Conservation (phyloP, 2,888 invertebrate genomes). For the Odontomyia ornata region DNA sequence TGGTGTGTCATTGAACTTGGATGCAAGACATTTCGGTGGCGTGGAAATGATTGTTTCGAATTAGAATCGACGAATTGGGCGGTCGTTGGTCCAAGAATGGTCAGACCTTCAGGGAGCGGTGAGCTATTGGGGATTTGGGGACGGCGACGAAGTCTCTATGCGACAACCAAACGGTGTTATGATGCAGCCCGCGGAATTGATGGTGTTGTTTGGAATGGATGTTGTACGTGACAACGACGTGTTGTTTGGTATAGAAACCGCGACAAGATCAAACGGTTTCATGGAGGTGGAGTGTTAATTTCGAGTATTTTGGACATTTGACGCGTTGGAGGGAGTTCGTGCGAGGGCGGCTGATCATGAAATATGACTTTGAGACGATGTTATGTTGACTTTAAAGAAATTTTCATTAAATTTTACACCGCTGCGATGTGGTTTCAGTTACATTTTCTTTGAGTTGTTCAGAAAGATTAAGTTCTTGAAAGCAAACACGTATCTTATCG, state of each 20-base stretch:
- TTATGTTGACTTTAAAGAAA: too few species aligned
- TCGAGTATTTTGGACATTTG: neutral
- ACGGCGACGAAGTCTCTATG: too few species aligned
- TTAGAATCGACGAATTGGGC: conserved; percentile 5
- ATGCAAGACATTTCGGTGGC: neutral
- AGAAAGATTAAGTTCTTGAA: too few species aligned
- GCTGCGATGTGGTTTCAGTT: too few species aligned
- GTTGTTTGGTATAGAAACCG: neutral
- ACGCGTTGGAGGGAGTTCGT: neutral
- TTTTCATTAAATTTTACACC: too few species aligned
- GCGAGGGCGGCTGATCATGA: neutral
- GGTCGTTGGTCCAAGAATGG: neutral
- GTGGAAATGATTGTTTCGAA: conserved; percentile 11
- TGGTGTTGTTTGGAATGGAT: too few species aligned
- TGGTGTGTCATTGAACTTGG: conserved; percentile 18
- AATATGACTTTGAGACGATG: neutral
- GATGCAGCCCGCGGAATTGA: too few species aligned
- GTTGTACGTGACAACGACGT: neutral
- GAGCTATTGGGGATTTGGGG: too few species aligned
- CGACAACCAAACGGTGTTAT: too few species aligned
- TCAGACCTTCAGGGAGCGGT: neutral
- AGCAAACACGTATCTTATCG: too few species aligned
- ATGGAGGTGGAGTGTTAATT: conserved; percentile 10
- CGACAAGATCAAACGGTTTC: neutral
- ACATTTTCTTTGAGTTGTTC: too few species aligned